Conservation (phyloP, 1,140 invertebrate genomes). For the Trichomalopsis sarcophagae region DNA sequence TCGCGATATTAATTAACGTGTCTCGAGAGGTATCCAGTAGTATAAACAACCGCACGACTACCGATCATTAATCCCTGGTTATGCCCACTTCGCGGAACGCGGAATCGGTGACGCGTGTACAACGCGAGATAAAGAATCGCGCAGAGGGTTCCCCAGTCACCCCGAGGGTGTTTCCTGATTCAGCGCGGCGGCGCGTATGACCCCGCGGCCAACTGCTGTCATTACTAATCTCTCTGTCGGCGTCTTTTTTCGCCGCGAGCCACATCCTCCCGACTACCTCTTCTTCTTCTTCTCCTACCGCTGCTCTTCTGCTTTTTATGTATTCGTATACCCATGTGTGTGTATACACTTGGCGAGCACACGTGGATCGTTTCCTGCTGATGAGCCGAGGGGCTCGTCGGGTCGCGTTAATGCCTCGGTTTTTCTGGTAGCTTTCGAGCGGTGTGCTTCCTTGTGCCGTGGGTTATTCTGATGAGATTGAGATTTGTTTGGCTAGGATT, state of each 20-base stretch:
- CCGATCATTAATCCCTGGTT: background rate
- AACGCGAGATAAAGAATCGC: background rate
- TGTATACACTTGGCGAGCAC: no score
- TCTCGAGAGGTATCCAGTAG: background rate
- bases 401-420: background rate
- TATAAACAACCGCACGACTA: background rate
- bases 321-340: background rate
- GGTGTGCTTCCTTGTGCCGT: background rate
- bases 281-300: slow-evolving; percentile 35
- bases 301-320: slow-evolving; percentile 24
- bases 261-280: slow-evolving; percentile 10
- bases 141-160: slow-evolving; percentile 62
- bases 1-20: background rate
- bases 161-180: slow-evolving; percentile 58
- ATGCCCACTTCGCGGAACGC: background rate
- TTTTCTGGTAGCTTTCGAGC: background rate
- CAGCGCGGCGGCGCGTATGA: slow-evolving; percentile 33
- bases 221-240: slow-evolving; percentile 42
- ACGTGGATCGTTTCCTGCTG: slow-evolving; percentile 28
- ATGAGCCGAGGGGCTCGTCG: slow-evolving; percentile 1
- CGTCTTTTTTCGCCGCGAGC: slow-evolving; percentile 50
- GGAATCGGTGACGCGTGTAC: background rate
- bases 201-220: slow-evolving; percentile 37
- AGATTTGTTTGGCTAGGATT: background rate
- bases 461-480: background rate